Conservation (phyloP, 2,888 invertebrate species). For the Aphidoletes aphidimyza region DNA sequence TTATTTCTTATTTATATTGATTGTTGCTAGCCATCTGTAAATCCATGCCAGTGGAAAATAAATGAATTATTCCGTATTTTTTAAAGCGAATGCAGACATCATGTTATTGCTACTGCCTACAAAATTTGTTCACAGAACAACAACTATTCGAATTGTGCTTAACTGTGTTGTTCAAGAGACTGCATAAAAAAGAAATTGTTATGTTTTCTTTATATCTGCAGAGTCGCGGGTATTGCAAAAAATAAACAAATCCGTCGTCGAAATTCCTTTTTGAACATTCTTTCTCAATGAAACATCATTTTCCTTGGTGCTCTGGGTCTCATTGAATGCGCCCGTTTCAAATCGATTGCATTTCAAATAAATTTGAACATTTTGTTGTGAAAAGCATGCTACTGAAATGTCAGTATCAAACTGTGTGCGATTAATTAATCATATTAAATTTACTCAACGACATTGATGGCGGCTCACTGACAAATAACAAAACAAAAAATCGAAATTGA, state of each 20-base stretch:
- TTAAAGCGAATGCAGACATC: conserved; percentile 12
- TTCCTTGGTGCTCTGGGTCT: not conserved
- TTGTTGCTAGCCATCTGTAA: not conserved
- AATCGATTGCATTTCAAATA: conserved; percentile 32
- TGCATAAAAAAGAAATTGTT: not conserved
- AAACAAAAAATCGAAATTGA: not conserved
- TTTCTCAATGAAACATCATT: not conserved
- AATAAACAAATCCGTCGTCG: not conserved
- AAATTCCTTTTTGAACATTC: conserved; percentile 12
- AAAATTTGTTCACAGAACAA: conserved; percentile 5
- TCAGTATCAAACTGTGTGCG: conserved; percentile 20
- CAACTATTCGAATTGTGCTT: not conserved
- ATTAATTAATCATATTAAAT: conserved; percentile 35
- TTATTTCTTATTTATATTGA: no score
- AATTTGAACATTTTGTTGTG: not conserved
- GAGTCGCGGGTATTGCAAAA: no score
- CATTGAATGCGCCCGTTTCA: not conserved
- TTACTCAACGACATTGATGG: not conserved
- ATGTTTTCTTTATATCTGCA: no score
- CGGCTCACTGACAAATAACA: no score
- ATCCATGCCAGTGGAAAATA: not conserved
- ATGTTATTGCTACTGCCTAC: conserved; percentile 44
- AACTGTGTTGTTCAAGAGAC: not conserved
- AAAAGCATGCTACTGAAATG: conserved; percentile 34
- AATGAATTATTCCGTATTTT: not conserved